Base-by-base conservation (phyloP, 2,797 vertebrate genomes). In the Steatocranus sp. region DNA sequence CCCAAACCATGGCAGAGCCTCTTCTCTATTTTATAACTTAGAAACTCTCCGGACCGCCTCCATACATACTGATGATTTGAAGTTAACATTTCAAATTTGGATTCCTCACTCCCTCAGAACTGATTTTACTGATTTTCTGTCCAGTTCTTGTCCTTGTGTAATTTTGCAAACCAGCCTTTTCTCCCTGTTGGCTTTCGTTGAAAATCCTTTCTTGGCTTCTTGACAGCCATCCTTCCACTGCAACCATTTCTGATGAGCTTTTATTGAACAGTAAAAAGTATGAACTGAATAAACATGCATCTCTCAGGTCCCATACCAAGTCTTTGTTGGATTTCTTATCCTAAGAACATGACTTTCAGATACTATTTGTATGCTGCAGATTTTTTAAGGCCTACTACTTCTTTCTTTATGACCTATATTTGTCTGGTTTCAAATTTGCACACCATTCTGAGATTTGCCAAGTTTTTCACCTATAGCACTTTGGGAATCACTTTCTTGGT, bases 61-160 rank as follows among this genome's bases (percentile, higher is more conserved):
- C 4, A 20, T 38, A 20, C 58, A 38, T 63, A 8, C 58, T 63
- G 3, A 63, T 38, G n/a, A 63, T 38, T 38, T 63, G 5, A 38
- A 38, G 32, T 38, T 63, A 63, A 63, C 32, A 63, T 63, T 63
- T 63, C 32, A 63, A 63, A 36, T 63, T 43, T 0, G 20, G 63
- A 43, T 68, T 43, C 36, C 12, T 41, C 61, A 15, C 36, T 66
- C 12, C 63, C 7, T 43, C 8, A 68, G 36, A 43, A 41, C 36
- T 66, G 61, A 41, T 23, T 41, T 23, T 3, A 66, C 61, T 66
- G 61, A 66, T 66, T 66, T 68, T 68, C 63, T 41, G 63, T 68
- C 36, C 14, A 68, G 63, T 68, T 43, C 20, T 68, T 68, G 63
- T 68, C 36, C 20, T 68, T 43, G 36, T 43, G 8, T 41, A 68